phyloP scores from a whole-genome alignment of 2,797 vertebrate species.

The Meda fulgida region DNA sequence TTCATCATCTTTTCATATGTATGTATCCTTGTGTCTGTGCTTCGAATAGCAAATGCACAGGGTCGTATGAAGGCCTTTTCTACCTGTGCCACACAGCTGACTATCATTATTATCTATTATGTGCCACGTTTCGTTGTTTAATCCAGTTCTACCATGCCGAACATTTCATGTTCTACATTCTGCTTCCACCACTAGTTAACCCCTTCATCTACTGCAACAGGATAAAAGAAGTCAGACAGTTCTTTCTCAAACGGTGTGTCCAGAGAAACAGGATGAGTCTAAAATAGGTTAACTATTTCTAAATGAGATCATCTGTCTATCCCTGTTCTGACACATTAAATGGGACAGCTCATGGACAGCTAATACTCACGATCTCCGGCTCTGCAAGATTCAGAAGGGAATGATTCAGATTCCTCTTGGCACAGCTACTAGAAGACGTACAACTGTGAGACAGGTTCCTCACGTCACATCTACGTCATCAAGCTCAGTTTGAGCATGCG shows the following conservation, averaged over 20 bases:
- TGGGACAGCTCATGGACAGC: no score
- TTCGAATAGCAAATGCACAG: constrained; percentile 65
- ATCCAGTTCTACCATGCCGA: neutral
- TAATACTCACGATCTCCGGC: no score
- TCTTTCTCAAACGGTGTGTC: constrained; percentile 34
- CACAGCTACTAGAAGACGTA: no score
- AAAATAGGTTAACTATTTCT: constrained; percentile 5
- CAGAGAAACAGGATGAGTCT: neutral
- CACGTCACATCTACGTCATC: no score
- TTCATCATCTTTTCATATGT: constrained; percentile 71
- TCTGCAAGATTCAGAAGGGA: no score
- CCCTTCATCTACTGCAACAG: constrained; percentile 65
- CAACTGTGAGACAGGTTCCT: no score
- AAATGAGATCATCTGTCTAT: neutral
- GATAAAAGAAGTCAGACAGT: constrained; percentile 62
- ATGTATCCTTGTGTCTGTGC: constrained; percentile 65
- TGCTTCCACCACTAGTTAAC: constrained; percentile 65
- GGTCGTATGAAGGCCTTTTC: constrained; percentile 70
- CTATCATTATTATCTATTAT: constrained; percentile 69
- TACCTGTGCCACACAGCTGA: constrained; percentile 70
- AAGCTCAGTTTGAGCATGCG: no score
- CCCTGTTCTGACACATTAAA: no score
- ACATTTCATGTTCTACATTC: constrained; percentile 59
- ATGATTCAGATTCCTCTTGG: no score
- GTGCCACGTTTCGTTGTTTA: constrained; percentile 53